Evolutionary conservation across 2,888 invertebrate genomes (phyloP).

Genomic region (Operophtera brumata): DNA sequence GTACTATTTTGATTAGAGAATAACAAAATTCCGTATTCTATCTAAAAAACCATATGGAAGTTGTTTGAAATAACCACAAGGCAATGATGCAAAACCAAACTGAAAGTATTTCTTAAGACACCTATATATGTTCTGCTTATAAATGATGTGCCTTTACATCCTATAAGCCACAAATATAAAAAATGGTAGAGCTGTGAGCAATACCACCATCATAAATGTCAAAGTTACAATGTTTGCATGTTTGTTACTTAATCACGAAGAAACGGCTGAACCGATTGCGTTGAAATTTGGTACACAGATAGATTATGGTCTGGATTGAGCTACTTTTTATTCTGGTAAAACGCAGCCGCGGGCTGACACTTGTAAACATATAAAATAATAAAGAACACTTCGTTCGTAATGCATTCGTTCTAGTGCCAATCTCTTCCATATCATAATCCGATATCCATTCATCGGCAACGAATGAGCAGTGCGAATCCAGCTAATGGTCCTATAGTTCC

Average conservation of each 20-base stretch:
- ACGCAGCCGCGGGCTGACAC: no score
- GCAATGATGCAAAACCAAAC: conserved; percentile 19
- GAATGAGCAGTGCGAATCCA: conserved; percentile 78
- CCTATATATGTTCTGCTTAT: background rate
- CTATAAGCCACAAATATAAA: conserved; percentile 7
- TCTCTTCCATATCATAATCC: conserved; percentile 73
- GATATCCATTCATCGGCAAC: conserved; percentile 71
- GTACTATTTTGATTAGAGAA: no score
- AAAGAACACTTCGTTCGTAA: conserved; percentile 11
- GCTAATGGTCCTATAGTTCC: conserved; percentile 76
- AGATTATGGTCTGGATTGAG: no score
- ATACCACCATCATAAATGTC: no score
- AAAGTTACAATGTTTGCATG: no score
- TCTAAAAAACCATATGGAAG: background rate
- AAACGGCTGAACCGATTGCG: no score
- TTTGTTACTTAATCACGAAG: no score
- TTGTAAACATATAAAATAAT: conserved; percentile 9
- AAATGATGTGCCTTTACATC: background rate
- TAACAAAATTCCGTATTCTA: no score
- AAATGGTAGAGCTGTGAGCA: conserved; percentile 5
- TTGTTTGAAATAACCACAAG: conserved; percentile 16
- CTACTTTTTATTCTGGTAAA: no score
- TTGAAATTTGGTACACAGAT: no score
- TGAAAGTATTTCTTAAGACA: conserved; percentile 6
- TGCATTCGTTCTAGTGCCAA: conserved; percentile 51